A percentile compares a stretch with the other conserved stretches of the same genome.
Evolutionary conservation across 2,888 invertebrate genomes (phyloP).

Genomic region (Onchidella celtica): DNA sequence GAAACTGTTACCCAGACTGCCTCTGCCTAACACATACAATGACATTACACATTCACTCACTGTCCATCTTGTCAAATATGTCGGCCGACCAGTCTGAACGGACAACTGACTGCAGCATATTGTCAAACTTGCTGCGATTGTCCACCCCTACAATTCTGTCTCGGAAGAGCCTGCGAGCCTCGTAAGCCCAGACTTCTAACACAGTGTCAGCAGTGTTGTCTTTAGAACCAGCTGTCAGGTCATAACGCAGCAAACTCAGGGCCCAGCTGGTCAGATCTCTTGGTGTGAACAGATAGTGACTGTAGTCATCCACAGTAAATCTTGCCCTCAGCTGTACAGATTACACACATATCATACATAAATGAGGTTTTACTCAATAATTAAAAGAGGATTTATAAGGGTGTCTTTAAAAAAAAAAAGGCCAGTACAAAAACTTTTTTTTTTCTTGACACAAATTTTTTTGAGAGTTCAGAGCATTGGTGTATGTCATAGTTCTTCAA

Average conservation of each 20-base stretch:
- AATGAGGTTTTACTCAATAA: too few relatives aligned
- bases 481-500: too few relatives aligned
- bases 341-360: too few relatives aligned
- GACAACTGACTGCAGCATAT: slow-evolving; percentile 83
- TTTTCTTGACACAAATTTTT: too few relatives aligned
- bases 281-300: slow-evolving; percentile 89
- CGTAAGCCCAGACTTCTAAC: slow-evolving; percentile 86
- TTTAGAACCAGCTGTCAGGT: slow-evolving; percentile 72
- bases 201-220: slow-evolving; percentile 76
- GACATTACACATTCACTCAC: too few relatives aligned
- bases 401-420: too few relatives aligned
- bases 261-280: slow-evolving; percentile 89
- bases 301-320: slow-evolving; percentile 83
- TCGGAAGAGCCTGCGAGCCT: slow-evolving; percentile 88
- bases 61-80: slow-evolving; percentile 74
- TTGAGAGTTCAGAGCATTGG: too few relatives aligned
- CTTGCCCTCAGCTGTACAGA: slow-evolving; percentile 80
- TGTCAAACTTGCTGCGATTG: slow-evolving; percentile 85
- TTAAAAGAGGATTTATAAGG: too few relatives aligned
- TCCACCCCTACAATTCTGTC: slow-evolving; percentile 87
- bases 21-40: too few relatives aligned
- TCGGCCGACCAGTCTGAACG: slow-evolving; percentile 80
- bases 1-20: too few relatives aligned
- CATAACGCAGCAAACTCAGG: slow-evolving; percentile 85
- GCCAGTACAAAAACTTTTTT: too few relatives aligned